Evolutionary conservation across 2,797 vertebrate species (phyloP).

Genomic region (Hylomyscus alleni): DNA sequence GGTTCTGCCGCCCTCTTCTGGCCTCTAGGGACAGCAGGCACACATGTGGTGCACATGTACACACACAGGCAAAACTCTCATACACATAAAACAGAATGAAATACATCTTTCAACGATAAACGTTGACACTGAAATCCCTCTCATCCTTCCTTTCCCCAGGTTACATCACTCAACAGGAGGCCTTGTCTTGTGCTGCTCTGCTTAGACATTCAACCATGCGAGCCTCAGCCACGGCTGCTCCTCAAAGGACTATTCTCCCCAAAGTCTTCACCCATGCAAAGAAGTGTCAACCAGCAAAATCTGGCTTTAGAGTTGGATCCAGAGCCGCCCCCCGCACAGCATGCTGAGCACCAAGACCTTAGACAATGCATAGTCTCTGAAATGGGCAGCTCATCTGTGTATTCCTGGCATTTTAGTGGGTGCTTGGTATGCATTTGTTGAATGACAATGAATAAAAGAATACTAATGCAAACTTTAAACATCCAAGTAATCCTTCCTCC

Average conservation of each 20-base stretch:
- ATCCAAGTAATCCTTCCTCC: slow-evolving; percentile 9
- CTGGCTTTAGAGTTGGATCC: not conserved
- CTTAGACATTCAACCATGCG: slow-evolving; percentile 1
- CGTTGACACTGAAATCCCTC: slow-evolving; percentile 23
- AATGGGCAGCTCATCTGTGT: not conserved
- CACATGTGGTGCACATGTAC: not conserved
- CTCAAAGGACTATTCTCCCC: not conserved
- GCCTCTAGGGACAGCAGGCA: not conserved
- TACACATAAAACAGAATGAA: not conserved
- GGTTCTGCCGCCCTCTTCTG: not conserved
- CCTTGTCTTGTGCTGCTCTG: not conserved
- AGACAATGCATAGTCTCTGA: not conserved
- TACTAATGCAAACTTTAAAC: slow-evolving; percentile 14
- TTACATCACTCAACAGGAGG: slow-evolving; percentile 65
- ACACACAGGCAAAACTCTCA: not conserved
- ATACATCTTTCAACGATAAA: not conserved
- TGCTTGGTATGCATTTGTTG: not conserved
- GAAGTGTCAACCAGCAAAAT: not conserved
- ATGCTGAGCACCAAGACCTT: not conserved
- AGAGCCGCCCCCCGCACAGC: not conserved
- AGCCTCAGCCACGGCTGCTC: not conserved
- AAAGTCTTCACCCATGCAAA: slow-evolving; percentile 9
- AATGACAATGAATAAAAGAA: slow-evolving; percentile 47
- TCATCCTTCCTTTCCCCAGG: not conserved
- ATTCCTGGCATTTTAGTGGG: not conserved